Evolutionary conservation across 2,888 invertebrate genomes (phyloP), one percentile per base, ranked within the genome.

Genomic region (Drosophila peninsularis): DNA sequence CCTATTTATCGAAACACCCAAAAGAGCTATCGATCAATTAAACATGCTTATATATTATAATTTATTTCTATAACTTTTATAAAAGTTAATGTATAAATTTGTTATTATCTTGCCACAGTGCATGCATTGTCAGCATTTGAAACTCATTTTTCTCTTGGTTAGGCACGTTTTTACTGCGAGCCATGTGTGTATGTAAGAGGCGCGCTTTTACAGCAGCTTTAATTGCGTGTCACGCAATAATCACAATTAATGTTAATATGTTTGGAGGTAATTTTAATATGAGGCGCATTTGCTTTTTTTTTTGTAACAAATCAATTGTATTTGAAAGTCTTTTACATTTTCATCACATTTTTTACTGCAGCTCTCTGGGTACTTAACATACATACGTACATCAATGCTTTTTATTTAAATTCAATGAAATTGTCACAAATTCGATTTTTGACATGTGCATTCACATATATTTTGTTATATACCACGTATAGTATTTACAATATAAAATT

Each of bases 171-270:
- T 62, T 14, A 36, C 19, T 39, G 3, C 6, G 5, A 17, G 30
- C 47, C 61, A 80, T 68, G 75, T 64, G 64, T 34, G 57, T 41
- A 13, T 47, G 39, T 19, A 17, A 41, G 56, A 62, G 58, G 78
- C 75, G 77, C 78, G 49, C 74, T 41, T n/a, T 41, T 21, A 27
- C 27, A 47, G 19, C 11, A 70, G 62, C 34, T 82, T 73, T 42
- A 71, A 64, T 24, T 80, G 52, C 53, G 58, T 71, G 58, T 68
- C 76, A 52, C 64, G 55, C 27, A 57, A 14, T 37, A 30, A 44
- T 54, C 27, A 2, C 65, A 52, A 37, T 41, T n/a, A 19, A 11
- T 24, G 19, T 27, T 9, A 32, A 32, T 5, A 19, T 50, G 1
- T 24, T 24, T 24, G 4, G 24, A 24, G 5, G 24, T 24, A 24